Percentiles rank a stretch among this genome's conserved stretches.
These are phyloP conservation scores for Laodelphax striatellus DNA, from an alignment of 1,140 invertebrate species.

Conservation along the genomic window DNA sequence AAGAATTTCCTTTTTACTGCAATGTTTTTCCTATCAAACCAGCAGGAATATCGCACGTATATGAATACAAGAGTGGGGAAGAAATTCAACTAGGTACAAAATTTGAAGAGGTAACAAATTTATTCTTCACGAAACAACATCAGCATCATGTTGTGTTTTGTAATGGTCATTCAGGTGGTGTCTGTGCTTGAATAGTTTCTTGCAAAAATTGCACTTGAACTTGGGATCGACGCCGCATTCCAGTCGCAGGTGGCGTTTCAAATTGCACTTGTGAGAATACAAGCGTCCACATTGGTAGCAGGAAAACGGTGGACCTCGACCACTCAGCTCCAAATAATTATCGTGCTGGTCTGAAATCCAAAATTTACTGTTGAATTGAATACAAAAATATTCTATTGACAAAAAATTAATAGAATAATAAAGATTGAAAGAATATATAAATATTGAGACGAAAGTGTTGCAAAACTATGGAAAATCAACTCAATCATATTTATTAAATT, in stretches of 20 bases:
- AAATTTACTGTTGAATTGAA: neutral
- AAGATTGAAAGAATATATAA: neutral
- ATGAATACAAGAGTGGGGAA: too few relatives aligned
- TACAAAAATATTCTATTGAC: neutral
- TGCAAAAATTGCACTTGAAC: slow-evolving; percentile 21
- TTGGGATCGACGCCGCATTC: slow-evolving; percentile 22
- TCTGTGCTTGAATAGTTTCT: slow-evolving; percentile 22
- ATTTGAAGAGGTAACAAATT: too few relatives aligned
- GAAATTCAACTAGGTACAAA: too few relatives aligned
- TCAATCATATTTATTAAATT: too few relatives aligned
- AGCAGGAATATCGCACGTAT: too few relatives aligned
- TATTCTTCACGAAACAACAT: too few relatives aligned
- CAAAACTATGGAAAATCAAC: too few relatives aligned
- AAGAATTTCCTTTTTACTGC: too few relatives aligned
- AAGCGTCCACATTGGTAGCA: slow-evolving; percentile 32
- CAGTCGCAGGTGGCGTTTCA: slow-evolving; percentile 27
- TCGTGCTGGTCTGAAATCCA: neutral
- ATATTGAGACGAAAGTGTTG: too few relatives aligned
- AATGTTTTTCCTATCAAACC: too few relatives aligned
- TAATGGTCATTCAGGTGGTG: slow-evolving; percentile 20
- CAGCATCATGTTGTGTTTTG: slow-evolving; percentile 4
- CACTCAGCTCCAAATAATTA: neutral
- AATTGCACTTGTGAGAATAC: slow-evolving; percentile 38
- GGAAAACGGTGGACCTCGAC: slow-evolving; percentile 1
- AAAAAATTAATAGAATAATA: neutral